These are phyloP conservation scores for Parochlus steinenii DNA, from an alignment of 2,888 invertebrate genomes.

Conservation along the genomic window DNA sequence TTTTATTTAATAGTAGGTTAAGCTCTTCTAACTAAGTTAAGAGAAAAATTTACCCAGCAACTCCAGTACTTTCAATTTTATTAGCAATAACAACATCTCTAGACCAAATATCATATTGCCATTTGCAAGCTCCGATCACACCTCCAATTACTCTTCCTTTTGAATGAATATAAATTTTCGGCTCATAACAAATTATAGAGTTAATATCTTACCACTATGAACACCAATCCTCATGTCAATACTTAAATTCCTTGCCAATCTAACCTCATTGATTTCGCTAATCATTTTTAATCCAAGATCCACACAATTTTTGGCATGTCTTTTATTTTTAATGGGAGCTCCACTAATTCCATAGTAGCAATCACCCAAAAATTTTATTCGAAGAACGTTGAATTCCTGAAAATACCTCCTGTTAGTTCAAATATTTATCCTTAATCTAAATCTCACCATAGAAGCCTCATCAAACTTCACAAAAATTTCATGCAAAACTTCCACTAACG, in stretches of 20 bases:
- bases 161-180: no score
- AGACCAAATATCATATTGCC: constrained; percentile 94
- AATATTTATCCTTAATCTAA: constrained; percentile 1
- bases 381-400: constrained; percentile 53
- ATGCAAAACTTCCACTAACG: constrained; percentile 73
- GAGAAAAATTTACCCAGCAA: constrained; percentile 49
- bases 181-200: no score
- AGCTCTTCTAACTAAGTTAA: constrained; percentile 5
- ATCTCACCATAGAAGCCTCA: constrained; percentile 63
- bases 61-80: constrained; percentile 84
- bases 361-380: constrained; percentile 87
- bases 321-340: constrained; percentile 54
- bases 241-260: constrained; percentile 60
- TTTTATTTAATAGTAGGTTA: constrained; percentile 8
- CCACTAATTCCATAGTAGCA: constrained; percentile 90
- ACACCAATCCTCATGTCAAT: constrained; percentile 95
- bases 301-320: constrained; percentile 82
- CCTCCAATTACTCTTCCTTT: constrained; percentile 86
- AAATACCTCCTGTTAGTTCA: constrained; percentile 14
- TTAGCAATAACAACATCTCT: constrained; percentile 90
- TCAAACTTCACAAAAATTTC: constrained; percentile 86
- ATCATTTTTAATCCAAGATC: constrained; percentile 88
- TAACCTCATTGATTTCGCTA: constrained; percentile 65
- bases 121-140: constrained; percentile 79
- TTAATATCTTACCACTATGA: no score